Evolutionary conservation across 1,140 invertebrate species (phyloP).

Genomic region (Bombus confusus): DNA sequence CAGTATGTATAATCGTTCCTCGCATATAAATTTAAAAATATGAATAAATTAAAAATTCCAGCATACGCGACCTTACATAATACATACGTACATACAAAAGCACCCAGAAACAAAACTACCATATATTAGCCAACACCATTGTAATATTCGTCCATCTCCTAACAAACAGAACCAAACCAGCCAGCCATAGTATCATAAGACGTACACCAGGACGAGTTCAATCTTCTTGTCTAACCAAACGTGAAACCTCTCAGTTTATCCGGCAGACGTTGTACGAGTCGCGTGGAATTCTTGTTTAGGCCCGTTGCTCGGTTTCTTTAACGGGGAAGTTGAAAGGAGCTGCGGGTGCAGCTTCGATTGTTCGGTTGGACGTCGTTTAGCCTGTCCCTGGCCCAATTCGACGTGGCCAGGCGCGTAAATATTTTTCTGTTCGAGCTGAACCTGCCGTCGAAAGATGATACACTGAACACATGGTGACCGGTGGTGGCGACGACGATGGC

Average conservation of each 20-base stretch:
- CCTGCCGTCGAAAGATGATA: conserved; percentile 59
- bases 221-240: background rate
- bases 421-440: conserved; percentile 62
- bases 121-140: no score
- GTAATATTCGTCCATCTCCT: no score
- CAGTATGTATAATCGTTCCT: background rate
- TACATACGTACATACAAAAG: no score
- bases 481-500: background rate
- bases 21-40: no score
- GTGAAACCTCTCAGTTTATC: background rate
- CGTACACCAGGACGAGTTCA: background rate
- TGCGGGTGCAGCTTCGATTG: conserved; percentile 13
- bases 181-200: background rate
- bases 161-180: background rate
- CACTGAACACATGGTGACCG: conserved; percentile 27
- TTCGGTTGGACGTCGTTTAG: background rate
- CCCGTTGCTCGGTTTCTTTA: background rate
- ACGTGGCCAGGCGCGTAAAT: conserved; percentile 56
- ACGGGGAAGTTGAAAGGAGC: background rate
- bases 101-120: no score
- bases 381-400: conserved; percentile 67
- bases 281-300: background rate
- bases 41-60: no score
- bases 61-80: no score
- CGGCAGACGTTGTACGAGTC: background rate